Evolutionary conservation across 2,888 invertebrate genomes (phyloP).

Genomic region (Panopea generosa): DNA sequence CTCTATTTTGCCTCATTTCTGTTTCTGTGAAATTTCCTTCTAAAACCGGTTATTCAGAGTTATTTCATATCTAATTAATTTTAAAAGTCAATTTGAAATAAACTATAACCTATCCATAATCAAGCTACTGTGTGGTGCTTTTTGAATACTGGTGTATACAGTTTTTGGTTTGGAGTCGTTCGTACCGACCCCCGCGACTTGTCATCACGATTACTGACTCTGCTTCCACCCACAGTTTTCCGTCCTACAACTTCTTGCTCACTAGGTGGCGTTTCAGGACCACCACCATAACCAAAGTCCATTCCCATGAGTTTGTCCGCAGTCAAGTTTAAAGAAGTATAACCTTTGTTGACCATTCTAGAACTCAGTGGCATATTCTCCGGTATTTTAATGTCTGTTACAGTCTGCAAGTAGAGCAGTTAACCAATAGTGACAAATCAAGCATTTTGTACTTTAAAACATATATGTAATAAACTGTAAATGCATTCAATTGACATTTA

Average conservation of each 20-base stretch:
- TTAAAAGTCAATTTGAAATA: no score
- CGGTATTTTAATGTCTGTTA: constrained; percentile 75
- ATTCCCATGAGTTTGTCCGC: constrained; percentile 70
- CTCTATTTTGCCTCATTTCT: no score
- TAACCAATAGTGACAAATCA: no score
- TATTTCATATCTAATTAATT: no score
- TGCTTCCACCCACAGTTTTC: constrained; percentile 50
- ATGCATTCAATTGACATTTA: no score
- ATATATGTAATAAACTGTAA: no score
- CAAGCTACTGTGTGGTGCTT: constrained; percentile 67
- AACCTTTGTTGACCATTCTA: constrained; percentile 78
- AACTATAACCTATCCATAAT: background rate
- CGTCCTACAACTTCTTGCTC: constrained; percentile 49
- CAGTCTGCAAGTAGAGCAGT: no score
- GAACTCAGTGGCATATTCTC: constrained; percentile 77
- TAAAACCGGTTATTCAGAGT: no score
- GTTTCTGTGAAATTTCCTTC: no score
- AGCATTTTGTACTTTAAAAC: no score
- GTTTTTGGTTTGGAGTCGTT: constrained; percentile 44
- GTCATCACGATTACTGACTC: constrained; percentile 48
- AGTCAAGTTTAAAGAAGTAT: constrained; percentile 73
- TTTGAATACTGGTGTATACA: constrained; percentile 60
- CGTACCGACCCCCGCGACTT: constrained; percentile 58
- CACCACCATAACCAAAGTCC: constrained; percentile 76
- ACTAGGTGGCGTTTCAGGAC: constrained; percentile 68